These are phyloP conservation scores for Athalia cordata DNA, from an alignment of 2,888 invertebrate species.

Conservation along the genomic window DNA sequence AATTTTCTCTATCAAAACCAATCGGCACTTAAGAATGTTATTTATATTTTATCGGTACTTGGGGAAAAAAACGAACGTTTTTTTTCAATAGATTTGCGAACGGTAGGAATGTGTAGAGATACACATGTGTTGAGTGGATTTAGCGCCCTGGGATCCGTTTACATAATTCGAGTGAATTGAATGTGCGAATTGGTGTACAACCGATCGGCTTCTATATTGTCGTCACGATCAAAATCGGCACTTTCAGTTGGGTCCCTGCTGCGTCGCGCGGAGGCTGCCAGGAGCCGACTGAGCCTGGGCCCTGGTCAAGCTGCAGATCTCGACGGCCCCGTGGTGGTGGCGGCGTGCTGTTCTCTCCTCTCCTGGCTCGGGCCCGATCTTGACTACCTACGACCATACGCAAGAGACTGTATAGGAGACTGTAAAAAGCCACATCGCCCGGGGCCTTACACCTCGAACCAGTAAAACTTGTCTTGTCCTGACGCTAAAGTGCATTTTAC, in stretches of 20 bases:
- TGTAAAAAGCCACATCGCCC: constrained; percentile 66
- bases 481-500: constrained; percentile 61
- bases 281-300: constrained; percentile 46
- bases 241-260: constrained; percentile 36
- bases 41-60: background rate
- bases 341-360: constrained; percentile 43
- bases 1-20: constrained; percentile 12
- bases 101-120: background rate
- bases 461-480: constrained; percentile 70
- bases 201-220: constrained; percentile 22
- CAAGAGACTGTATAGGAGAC: constrained; percentile 52
- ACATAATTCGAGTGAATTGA: constrained; percentile 28
- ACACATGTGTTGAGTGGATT: background rate
- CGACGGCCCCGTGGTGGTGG: constrained; percentile 45
- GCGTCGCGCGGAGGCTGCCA: constrained; percentile 47
- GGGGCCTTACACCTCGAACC: constrained; percentile 71
- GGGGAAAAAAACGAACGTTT: background rate
- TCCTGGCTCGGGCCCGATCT: constrained; percentile 43
- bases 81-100: background rate
- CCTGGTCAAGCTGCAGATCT: constrained; percentile 44
- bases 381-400: constrained; percentile 42
- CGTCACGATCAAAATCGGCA: constrained; percentile 31
- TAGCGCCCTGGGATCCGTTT: constrained; percentile 19
- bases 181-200: constrained; percentile 1
- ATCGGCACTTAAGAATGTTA: constrained; percentile 9